Base-by-base conservation (phyloP, 2,888 invertebrate genomes). In the Agrochola circellaris region DNA sequence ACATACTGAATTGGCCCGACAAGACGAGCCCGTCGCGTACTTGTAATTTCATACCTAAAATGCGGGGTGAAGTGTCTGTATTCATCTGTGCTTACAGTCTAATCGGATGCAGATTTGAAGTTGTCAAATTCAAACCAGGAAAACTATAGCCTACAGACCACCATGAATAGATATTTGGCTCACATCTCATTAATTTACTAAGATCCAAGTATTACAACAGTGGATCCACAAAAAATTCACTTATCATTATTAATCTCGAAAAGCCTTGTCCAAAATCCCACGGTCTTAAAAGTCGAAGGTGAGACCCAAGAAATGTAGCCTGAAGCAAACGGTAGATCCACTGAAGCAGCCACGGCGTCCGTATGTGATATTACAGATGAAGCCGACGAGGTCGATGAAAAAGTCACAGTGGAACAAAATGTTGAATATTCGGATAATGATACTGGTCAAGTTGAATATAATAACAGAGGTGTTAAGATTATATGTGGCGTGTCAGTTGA, bases 271-370 rank as follows among this genome's bases (percentile, higher is more conserved):
- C 82, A 93, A 93, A 93, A 93, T 96, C 96, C 95, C 96, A 96
- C 96, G 96, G 93, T 95, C 93, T 90, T 93, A 95, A 94, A 93
- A 95, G 94, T 92, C 92, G 90, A 93, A 95, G 94, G 94, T 94
- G 95, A 95, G 93, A 95, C 89, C 92, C 92, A 89, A 93, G 91
- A 88, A 80, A 92, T 90, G 90, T 96, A 95, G 96, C 96, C 96
- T 92, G 93, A 91, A 96, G 96, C 96, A 95, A 96, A 96, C 96
- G 90, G 96, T 95, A 96, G 95, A 96, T 92, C 94, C 93, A 92
- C 95, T 95, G 95, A 94, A 95, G 96, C 96, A 96, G 96, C 95
- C 82, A 91, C 86, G 87, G 91, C 91, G 91, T 90, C 93, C 83
- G 93, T 91, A 89, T 89, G 86, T 92, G 93, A 88, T 89, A 82